These are phyloP conservation scores for Glomeris maerens DNA, from an alignment of 1,140 invertebrate genomes.

Conservation along the genomic window DNA sequence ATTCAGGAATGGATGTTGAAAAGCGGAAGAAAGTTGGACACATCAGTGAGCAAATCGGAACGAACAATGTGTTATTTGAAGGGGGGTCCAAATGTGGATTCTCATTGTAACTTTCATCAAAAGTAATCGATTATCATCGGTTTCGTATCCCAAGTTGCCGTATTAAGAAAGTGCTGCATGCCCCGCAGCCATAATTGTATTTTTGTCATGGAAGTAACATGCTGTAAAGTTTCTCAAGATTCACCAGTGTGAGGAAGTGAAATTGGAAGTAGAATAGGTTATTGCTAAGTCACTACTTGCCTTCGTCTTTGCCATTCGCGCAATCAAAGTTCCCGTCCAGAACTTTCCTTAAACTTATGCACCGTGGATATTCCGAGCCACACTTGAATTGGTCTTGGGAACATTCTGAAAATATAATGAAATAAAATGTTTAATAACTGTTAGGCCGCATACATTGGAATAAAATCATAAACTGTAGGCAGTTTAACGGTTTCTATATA, in stretches of 20 bases:
- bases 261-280: not conserved
- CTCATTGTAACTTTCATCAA: not conserved
- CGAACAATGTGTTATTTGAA: no score
- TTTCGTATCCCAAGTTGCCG: not conserved
- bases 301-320: conserved; percentile 8
- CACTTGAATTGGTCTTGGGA: conserved; percentile 2
- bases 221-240: not conserved
- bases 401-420: conserved; percentile 6
- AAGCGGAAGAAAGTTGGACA: no score
- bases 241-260: not conserved
- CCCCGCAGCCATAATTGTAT: not conserved
- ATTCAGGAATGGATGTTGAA: no score
- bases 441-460: no score
- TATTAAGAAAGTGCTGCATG: not conserved
- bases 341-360: not conserved
- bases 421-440: no score
- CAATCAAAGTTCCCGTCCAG: conserved; percentile 3
- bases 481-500: no score
- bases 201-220: not conserved
- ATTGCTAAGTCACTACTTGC: not conserved
- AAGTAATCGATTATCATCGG: not conserved
- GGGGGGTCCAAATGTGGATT: no score
- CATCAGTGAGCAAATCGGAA: no score
- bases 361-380: not conserved
- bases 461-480: no score